phyloP scores from a whole-genome alignment of 37 sponge, comb jelly and placozoan species.

The Cladorhizidae sp. region DNA sequence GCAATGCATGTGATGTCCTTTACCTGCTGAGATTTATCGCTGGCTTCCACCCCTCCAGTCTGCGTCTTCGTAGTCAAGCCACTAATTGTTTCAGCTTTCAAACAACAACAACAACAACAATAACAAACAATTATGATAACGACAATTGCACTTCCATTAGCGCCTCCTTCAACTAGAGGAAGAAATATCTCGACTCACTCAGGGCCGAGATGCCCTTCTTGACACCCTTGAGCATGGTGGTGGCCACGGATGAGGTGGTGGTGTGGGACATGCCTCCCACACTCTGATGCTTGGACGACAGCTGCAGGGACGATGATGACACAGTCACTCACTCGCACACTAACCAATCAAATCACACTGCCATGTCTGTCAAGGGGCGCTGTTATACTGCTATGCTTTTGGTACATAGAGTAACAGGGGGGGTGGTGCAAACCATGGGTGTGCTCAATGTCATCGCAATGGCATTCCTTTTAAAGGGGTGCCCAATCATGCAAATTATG shows the following conservation, averaged over 20 bases:
- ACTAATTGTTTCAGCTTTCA: constrained; percentile 47
- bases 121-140: background rate
- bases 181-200: constrained; percentile 18
- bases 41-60: background rate
- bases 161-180: background rate
- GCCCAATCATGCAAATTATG: too few species aligned
- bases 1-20: background rate
- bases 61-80: constrained; percentile 50
- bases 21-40: background rate
- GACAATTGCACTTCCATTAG: background rate
- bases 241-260: constrained; percentile 58
- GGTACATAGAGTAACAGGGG: too few species aligned
- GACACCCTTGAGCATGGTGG: constrained; percentile 76
- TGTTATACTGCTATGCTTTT: too few species aligned
- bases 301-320: constrained; percentile 9
- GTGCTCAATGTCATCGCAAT: too few species aligned
- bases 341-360: too few species aligned
- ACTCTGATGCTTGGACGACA: constrained; percentile 64
- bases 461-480: too few species aligned
- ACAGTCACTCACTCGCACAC: too few species aligned
- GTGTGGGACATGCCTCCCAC: constrained; percentile 70
- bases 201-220: constrained; percentile 73
- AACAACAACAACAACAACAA: background rate
- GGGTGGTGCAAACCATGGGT: too few species aligned
- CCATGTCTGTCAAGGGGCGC: too few species aligned